Percentiles rank a stretch among this genome's conserved stretches.
Evolutionary conservation across 2,113 vertebrate species (phyloP).

Genomic region (Casuarius casuarius): DNA sequence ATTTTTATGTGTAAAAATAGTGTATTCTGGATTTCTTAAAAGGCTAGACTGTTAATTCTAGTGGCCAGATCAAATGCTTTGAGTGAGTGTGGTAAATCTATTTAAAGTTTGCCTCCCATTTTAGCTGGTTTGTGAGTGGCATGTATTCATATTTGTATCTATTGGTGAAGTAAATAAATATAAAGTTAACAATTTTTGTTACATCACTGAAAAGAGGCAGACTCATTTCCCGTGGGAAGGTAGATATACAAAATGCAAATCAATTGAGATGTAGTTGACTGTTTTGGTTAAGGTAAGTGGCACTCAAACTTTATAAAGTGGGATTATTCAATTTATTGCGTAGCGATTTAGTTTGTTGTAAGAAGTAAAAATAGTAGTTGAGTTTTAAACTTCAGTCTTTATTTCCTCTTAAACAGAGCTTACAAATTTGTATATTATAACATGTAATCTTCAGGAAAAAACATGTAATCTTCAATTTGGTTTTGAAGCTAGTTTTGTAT

Average conservation of each 20-base stretch:
- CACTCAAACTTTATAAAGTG: not conserved
- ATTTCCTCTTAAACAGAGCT: not conserved
- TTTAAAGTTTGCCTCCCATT: not conserved
- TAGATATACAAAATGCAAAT: not conserved
- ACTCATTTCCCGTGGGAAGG: not conserved
- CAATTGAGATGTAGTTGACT: not conserved
- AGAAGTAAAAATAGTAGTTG: not conserved
- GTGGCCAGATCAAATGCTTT: not conserved
- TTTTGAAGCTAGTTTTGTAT: not conserved
- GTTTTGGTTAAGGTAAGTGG: not conserved
- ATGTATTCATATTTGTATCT: not conserved
- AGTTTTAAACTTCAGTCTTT: not conserved
- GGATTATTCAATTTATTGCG: not conserved
- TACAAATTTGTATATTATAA: not conserved
- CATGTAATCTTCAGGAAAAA: not conserved
- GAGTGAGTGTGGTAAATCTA: not conserved
- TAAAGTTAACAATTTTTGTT: not conserved
- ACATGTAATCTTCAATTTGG: not conserved
- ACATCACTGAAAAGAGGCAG: not conserved
- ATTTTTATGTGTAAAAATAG: not conserved
- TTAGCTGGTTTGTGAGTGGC: not conserved
- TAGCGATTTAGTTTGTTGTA: not conserved
- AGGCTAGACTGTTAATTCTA: not conserved
- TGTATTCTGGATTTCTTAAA: not conserved
- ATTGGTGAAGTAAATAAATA: not conserved